Conservation (phyloP, 2,113 vertebrate species). For the Ctenodactylus gundi region DNA sequence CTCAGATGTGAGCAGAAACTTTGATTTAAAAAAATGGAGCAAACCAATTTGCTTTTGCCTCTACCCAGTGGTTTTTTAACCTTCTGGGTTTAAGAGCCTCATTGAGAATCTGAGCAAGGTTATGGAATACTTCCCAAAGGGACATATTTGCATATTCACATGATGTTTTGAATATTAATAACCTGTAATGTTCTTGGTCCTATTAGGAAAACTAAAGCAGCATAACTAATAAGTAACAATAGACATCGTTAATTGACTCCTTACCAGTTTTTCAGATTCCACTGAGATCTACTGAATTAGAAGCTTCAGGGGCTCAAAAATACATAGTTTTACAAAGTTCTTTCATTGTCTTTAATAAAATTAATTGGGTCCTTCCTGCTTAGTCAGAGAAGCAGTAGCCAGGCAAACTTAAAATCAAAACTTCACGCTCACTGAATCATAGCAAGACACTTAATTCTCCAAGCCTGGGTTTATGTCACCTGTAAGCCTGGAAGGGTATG, state of each 20-base stretch:
- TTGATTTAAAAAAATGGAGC: conserved; percentile 38
- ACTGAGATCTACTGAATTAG: conserved; percentile 14
- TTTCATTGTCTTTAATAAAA: conserved; percentile 51
- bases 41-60: conserved; percentile 46
- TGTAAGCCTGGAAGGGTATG: not conserved
- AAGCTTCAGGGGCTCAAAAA: conserved; percentile 21
- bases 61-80: conserved; percentile 60
- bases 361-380: conserved; percentile 12
- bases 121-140: conserved; percentile 72
- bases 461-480: not conserved
- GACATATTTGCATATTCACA: conserved; percentile 69
- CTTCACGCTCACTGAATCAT: not conserved
- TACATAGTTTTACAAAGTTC: conserved; percentile 25
- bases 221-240: conserved; percentile 66
- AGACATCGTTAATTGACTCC: conserved; percentile 47
- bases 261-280: conserved; percentile 40
- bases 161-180: conserved; percentile 76
- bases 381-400: not conserved
- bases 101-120: conserved; percentile 72
- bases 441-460: not conserved
- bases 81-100: conserved; percentile 63
- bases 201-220: conserved; percentile 66
- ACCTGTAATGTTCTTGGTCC: conserved; percentile 57
- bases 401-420: conserved; percentile 35
- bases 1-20: conserved; percentile 30